A percentile compares a stretch with the other conserved stretches of the same genome.
Evolutionary conservation across 2,113 vertebrate genomes (phyloP).

Genomic region (Brachyistius frenatus): DNA sequence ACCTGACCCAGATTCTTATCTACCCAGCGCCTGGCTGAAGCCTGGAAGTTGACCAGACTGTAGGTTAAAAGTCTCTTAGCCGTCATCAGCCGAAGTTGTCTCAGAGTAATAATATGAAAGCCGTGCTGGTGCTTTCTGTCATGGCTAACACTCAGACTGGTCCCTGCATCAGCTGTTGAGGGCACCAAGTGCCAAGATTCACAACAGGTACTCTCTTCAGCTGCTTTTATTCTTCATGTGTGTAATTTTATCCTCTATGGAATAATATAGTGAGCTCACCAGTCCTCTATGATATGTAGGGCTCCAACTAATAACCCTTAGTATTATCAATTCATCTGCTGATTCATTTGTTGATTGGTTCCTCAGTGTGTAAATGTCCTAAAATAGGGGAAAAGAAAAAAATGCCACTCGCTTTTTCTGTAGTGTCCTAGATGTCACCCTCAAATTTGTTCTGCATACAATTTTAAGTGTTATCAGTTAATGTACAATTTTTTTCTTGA

Average conservation of each 20-base stretch:
- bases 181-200: slow-evolving; percentile 42
- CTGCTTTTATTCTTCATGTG: neutral
- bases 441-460: neutral
- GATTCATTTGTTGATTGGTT: too few relatives aligned
- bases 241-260: neutral
- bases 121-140: slow-evolving; percentile 8
- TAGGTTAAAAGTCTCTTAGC: slow-evolving; percentile 50
- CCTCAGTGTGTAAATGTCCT: too few relatives aligned
- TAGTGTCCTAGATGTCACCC: neutral
- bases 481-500: neutral
- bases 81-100: slow-evolving; percentile 29
- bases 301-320: too few relatives aligned
- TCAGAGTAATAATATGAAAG: slow-evolving; percentile 5
- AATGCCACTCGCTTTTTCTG: neutral
- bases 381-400: neutral
- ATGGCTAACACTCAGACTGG: neutral
- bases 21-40: slow-evolving; percentile 58
- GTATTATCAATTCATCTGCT: too few relatives aligned
- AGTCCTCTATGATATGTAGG: neutral
- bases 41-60: slow-evolving; percentile 42
- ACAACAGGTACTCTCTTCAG: neutral
- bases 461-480: neutral
- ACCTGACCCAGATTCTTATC: slow-evolving; percentile 76
- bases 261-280: too few relatives aligned
- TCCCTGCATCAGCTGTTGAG: slow-evolving; percentile 36